These are phyloP conservation scores for Seriola rivoliana DNA, from an alignment of 2,113 vertebrate species.

Conservation along the genomic window DNA sequence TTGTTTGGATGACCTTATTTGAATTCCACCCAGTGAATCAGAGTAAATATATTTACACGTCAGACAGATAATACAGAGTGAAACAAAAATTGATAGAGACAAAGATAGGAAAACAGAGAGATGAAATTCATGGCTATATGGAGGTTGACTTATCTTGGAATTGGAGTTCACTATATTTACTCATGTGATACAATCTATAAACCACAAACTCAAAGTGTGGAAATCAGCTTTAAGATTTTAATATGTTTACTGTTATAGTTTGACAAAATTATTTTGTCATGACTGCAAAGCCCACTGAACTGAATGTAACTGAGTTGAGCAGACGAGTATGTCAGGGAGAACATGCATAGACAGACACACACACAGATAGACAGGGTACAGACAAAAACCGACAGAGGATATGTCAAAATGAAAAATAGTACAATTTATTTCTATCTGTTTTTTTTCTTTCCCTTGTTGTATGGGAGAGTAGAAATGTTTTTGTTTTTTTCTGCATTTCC, in stretches of 20 bases:
- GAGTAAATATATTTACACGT: constrained; percentile 27
- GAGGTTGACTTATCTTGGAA: constrained; percentile 27
- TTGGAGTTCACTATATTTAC: constrained; percentile 37
- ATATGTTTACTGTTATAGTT: constrained; percentile 36
- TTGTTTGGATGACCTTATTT: constrained; percentile 10
- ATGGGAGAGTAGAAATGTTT: constrained; percentile 10
- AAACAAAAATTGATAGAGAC: constrained; percentile 22
- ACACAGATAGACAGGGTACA: constrained; percentile 5
- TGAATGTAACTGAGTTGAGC: constrained; percentile 43
- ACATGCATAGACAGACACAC: constrained; percentile 34
- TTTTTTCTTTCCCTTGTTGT: constrained; percentile 41
- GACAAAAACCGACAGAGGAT: constrained; percentile 39
- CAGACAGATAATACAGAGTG: neutral
- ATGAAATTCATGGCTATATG: neutral
- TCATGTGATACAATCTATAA: constrained; percentile 34
- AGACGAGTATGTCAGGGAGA: constrained; percentile 31
- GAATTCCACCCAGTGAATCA: constrained; percentile 18
- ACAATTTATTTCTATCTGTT: constrained; percentile 52
- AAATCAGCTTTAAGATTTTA: constrained; percentile 29
- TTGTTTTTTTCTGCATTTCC: constrained; percentile 5
- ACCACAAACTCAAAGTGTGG: constrained; percentile 25
- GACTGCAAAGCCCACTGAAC: constrained; percentile 38
- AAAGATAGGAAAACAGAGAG: constrained; percentile 13
- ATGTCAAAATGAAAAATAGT: constrained; percentile 64
- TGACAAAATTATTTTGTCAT: constrained; percentile 46